phyloP scores from a whole-genome alignment of 2,888 invertebrate species.

The Trichopoda pennipes region DNA sequence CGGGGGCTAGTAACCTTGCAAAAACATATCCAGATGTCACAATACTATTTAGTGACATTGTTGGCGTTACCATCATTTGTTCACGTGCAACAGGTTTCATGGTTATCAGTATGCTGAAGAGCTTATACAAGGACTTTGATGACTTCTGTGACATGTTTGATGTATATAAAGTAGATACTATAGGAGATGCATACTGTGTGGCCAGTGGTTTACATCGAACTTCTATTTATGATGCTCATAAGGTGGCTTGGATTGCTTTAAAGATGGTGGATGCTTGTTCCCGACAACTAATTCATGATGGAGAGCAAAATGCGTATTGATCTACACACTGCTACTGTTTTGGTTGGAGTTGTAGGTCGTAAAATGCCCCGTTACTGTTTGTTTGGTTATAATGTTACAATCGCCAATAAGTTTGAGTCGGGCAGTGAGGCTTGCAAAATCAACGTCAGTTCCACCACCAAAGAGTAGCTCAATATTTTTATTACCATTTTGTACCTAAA shows the following conservation, averaged over 20 bases:
- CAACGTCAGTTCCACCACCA: slow-evolving; percentile 96
- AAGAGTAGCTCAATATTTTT: slow-evolving; percentile 85
- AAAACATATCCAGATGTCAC: slow-evolving; percentile 96
- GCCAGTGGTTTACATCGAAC: slow-evolving; percentile 95
- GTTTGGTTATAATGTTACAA: slow-evolving; percentile 96
- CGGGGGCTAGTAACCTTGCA: slow-evolving; percentile 95
- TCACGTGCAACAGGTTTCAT: slow-evolving; percentile 97
- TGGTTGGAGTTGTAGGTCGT: slow-evolving; percentile 96
- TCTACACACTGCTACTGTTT: slow-evolving; percentile 94
- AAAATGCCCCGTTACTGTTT: slow-evolving; percentile 92
- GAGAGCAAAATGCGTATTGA: slow-evolving; percentile 97
- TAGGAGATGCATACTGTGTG: slow-evolving; percentile 97
- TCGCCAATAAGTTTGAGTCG: slow-evolving; percentile 98
- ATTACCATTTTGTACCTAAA: slow-evolving; percentile 7
- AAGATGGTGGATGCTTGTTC: slow-evolving; percentile 96
- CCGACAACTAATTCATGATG: slow-evolving; percentile 93
- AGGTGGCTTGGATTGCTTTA: slow-evolving; percentile 97
- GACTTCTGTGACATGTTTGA: slow-evolving; percentile 95
- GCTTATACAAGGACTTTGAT: slow-evolving; percentile 96
- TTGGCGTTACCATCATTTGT: slow-evolving; percentile 97
- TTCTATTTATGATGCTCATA: slow-evolving; percentile 93
- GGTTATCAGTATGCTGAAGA: slow-evolving; percentile 97
- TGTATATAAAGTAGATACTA: slow-evolving; percentile 98
- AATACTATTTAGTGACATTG: slow-evolving; percentile 97
- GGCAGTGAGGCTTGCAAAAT: slow-evolving; percentile 94